Evolutionary conservation across 2,113 vertebrate species (phyloP).

Genomic region (Lamprologus callipterus): DNA sequence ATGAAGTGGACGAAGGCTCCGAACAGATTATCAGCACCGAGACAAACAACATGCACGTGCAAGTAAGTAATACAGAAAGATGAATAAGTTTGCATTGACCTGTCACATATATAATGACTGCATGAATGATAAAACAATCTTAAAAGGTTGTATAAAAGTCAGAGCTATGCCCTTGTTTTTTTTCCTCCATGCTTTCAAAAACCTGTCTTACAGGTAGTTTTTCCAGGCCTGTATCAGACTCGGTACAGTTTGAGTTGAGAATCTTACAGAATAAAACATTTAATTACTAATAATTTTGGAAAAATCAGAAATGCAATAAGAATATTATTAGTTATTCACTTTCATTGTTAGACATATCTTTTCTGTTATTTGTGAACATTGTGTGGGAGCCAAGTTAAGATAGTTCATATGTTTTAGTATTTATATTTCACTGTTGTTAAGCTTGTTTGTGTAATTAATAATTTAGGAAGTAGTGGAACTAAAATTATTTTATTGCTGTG

Average conservation of each 20-base stretch:
- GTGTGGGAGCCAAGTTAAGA: too few species aligned
- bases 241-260: accelerated
- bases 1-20: conserved; percentile 65
- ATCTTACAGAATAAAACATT: accelerated
- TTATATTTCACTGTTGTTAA: too few species aligned
- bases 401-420: too few species aligned
- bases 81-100: background rate
- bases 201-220: accelerated
- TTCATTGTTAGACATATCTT: background rate
- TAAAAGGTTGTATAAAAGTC: background rate
- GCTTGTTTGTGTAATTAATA: too few species aligned
- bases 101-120: accelerated
- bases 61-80: conserved; percentile 34
- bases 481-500: too few species aligned
- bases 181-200: accelerated
- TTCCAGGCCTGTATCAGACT: background rate
- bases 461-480: too few species aligned
- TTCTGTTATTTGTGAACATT: accelerated
- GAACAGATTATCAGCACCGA: conserved; percentile 64
- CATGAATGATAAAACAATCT: background rate
- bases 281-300: background rate
- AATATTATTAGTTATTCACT: background rate
- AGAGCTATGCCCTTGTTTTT: background rate
- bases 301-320: background rate
- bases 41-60: conserved; percentile 69